Base-by-base conservation (phyloP, 2,113 vertebrate species). In the Ophiodon elongatus region DNA sequence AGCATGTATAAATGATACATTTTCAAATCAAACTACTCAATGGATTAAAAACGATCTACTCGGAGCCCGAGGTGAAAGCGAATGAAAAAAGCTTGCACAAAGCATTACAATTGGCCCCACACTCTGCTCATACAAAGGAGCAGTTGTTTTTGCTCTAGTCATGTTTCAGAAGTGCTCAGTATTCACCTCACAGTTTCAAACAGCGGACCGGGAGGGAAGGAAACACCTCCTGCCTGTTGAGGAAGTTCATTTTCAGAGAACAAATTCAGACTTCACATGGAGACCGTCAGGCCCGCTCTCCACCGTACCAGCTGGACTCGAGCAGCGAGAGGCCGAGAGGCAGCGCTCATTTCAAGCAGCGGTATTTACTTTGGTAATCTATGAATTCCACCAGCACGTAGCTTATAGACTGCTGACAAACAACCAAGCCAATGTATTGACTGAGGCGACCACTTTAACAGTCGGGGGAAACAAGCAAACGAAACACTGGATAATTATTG, bases 201-300 rank as follows among this genome's bases (percentile, higher is more conserved):
- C 85, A 92, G 87, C 73, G 84, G 81, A 85, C 57, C 63, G 66
- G 85, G 19, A 92, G 89, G 88, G 89, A 88, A 93, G 91, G 90
- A 94, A 92, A 92, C 91, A 93, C 93, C 86, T 93, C 89, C 88
- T 79, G 89, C 89, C 91, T 88, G 90, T 92, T 89, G 91, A 94
- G 94, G 94, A 95, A 94, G 92, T 94, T 94, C 72, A 90, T 92
- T 92, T 91, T 91, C 84, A 89, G 74, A 91, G 89, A 93, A 92
- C 93, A 93, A 87, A 91, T 76, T 85, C 88, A 85, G 87, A 88
- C 84, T 91, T 90, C 83, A 82, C 88, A 87, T 76, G 85, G 81
- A 82, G 64, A 79, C 60, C 76, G 76, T 73, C 8, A 19, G 82
- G 68, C 70, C 64, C 4, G 57, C 68, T 72, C 73, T 23, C 56